These are phyloP conservation scores for Apis dorsata DNA, from an alignment of 1,140 invertebrate species.

Conservation along the genomic window DNA sequence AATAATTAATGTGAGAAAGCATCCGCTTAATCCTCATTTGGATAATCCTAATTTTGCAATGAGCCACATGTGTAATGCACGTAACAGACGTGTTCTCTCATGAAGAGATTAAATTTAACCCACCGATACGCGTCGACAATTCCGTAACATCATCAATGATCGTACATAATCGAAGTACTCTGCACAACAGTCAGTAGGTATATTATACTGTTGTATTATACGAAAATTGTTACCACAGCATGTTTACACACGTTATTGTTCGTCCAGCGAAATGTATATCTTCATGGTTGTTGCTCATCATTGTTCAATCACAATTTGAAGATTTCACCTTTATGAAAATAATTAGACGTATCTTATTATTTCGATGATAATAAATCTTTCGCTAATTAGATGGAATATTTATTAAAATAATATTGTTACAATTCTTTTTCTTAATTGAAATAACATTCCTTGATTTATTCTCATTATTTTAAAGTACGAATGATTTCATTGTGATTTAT, in stretches of 20 bases:
- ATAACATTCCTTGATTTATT: too few species aligned
- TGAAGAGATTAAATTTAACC: conserved; percentile 27
- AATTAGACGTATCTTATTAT: neutral
- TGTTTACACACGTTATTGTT: neutral
- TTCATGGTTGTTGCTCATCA: neutral
- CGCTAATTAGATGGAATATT: neutral
- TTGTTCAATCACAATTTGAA: neutral
- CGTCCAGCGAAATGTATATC: neutral
- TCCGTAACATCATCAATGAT: conserved; percentile 21
- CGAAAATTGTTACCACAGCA: neutral
- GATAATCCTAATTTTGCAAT: neutral
- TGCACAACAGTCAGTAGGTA: neutral
- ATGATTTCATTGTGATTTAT: too few species aligned
- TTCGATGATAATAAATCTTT: too few species aligned
- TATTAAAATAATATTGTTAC: too few species aligned
- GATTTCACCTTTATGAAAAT: neutral
- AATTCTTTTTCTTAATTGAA: too few species aligned
- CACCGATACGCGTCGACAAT: conserved; percentile 7
- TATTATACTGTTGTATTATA: neutral
- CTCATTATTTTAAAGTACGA: too few species aligned
- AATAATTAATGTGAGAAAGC: neutral
- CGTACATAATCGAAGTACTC: conserved; percentile 1
- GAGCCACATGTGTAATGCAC: neutral
- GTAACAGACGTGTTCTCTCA: neutral
- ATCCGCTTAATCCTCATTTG: too few species aligned